phyloP scores from a whole-genome alignment of 2,888 invertebrate genomes.

The Laothoe populi region DNA sequence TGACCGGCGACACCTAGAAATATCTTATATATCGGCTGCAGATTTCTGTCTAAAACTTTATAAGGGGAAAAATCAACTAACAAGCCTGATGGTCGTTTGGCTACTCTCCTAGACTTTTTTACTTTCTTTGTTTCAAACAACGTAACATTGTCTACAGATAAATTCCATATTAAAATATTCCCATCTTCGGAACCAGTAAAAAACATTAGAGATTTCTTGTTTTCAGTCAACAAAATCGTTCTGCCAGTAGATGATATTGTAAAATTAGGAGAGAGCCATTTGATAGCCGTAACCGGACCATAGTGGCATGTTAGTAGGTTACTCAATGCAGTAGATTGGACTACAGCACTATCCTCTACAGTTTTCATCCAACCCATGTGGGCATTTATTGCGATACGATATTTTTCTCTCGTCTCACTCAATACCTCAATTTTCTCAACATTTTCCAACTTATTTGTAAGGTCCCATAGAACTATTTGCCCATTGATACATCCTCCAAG shows the following conservation, averaged over 20 bases:
- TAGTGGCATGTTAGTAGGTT: constrained; percentile 86
- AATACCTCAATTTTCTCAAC: constrained; percentile 86
- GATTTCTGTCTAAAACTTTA: constrained; percentile 84
- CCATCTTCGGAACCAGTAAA: constrained; percentile 88
- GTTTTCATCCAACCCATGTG: constrained; percentile 89
- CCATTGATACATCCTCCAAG: constrained; percentile 90
- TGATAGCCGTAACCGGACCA: constrained; percentile 86
- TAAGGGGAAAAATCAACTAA: constrained; percentile 85
- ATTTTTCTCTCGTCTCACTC: constrained; percentile 86
- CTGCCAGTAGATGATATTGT: constrained; percentile 86
- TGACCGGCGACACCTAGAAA: constrained; percentile 74
- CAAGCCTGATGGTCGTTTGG: constrained; percentile 84
- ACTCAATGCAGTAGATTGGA: constrained; percentile 86
- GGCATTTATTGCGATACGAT: constrained; percentile 85
- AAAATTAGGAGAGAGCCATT: constrained; percentile 88
- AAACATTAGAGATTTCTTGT: constrained; percentile 84
- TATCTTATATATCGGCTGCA: constrained; percentile 87
- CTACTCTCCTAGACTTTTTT: constrained; percentile 75
- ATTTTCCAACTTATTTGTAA: constrained; percentile 86
- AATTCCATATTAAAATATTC: constrained; percentile 88
- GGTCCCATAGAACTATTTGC: constrained; percentile 89
- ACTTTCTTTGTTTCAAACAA: constrained; percentile 64
- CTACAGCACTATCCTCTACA: constrained; percentile 82
- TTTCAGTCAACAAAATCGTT: constrained; percentile 57
- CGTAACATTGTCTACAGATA: constrained; percentile 79